phyloP scores from a whole-genome alignment of 2,888 invertebrate genomes.

The Anticlea derivata region DNA sequence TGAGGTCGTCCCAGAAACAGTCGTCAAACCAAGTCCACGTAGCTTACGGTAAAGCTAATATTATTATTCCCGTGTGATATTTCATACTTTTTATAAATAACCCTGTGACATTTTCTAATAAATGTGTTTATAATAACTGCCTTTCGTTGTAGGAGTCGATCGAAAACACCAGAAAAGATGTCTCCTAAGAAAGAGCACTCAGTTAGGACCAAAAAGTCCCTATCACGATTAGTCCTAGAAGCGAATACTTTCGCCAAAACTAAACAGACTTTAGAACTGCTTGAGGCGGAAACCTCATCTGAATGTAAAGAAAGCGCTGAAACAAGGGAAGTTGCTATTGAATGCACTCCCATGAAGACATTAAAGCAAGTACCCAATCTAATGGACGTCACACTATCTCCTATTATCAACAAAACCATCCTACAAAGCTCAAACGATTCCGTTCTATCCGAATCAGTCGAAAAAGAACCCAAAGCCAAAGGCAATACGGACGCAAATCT shows the following conservation, averaged over 20 bases:
- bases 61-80: neutral
- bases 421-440: constrained; percentile 65
- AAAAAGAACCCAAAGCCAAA: constrained; percentile 46
- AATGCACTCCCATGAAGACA: constrained; percentile 72
- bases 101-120: neutral
- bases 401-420: constrained; percentile 71
- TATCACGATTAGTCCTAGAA: constrained; percentile 73
- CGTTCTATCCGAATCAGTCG: constrained; percentile 46
- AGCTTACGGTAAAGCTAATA: constrained; percentile 45
- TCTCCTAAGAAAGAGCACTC: constrained; percentile 63
- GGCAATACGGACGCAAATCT: constrained; percentile 42
- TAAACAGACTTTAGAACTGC: constrained; percentile 53
- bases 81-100: constrained; percentile 2
- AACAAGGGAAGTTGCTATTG: constrained; percentile 48
- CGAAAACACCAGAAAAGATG: constrained; percentile 76
- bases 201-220: constrained; percentile 60
- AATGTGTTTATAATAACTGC: neutral
- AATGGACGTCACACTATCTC: constrained; percentile 72
- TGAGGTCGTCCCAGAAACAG: constrained; percentile 47
- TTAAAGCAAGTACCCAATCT: constrained; percentile 53
- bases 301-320: constrained; percentile 29
- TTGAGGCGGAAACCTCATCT: constrained; percentile 42
- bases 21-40: constrained; percentile 51
- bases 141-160: constrained; percentile 58
- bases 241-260: constrained; percentile 72